Evolutionary conservation across 2,113 vertebrate species (phyloP).

Genomic region (Pedionomus torquatus): DNA sequence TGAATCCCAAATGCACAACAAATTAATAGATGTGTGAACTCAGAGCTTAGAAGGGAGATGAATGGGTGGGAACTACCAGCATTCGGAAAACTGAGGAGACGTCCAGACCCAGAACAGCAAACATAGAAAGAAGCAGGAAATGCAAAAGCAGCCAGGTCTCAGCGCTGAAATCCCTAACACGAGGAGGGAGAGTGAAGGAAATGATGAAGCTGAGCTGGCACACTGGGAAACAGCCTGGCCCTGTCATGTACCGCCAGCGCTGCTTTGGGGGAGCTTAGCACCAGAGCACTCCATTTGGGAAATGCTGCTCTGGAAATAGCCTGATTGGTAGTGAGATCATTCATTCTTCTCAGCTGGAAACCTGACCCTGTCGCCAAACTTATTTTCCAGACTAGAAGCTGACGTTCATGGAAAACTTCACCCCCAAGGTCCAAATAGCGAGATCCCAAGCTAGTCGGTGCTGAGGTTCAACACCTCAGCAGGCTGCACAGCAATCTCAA

Average conservation of each 20-base stretch:
- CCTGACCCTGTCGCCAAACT: conserved; percentile 19
- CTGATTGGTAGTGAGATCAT: conserved; percentile 27
- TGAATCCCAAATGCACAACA: background rate
- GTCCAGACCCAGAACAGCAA: background rate
- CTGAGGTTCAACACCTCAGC: background rate
- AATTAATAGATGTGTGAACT: background rate
- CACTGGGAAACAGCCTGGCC: background rate
- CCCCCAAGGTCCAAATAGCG: background rate
- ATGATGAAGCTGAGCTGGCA: background rate
- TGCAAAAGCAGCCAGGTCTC: background rate
- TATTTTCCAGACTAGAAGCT: conserved; percentile 39
- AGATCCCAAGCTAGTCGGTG: background rate
- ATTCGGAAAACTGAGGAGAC: background rate
- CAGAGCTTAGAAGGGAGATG: background rate
- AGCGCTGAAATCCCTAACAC: background rate
- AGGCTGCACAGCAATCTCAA: background rate
- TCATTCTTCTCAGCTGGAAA: conserved; percentile 57
- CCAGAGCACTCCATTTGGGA: background rate
- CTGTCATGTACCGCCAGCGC: accelerated
- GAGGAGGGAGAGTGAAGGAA: background rate
- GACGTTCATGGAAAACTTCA: conserved; percentile 7
- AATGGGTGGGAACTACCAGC: background rate
- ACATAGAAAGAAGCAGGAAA: background rate
- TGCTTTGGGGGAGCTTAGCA: background rate
- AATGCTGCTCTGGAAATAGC: conserved; percentile 36